A percentile compares a stretch with the other conserved stretches of the same genome.
phyloP scores from a whole-genome alignment of 2,797 vertebrate species.

The Bryconaethiops microstoma region DNA sequence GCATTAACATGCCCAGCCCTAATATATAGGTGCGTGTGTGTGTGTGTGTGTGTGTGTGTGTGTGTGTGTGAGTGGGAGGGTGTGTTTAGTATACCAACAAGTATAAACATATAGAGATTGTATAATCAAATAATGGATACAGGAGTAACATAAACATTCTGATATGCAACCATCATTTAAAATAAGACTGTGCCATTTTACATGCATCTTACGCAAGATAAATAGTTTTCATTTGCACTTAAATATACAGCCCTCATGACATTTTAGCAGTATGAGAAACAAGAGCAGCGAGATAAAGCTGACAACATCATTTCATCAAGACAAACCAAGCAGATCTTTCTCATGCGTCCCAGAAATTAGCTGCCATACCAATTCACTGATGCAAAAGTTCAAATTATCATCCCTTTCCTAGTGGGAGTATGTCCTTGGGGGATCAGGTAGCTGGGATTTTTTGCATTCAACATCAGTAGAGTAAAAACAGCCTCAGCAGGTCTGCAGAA shows the following conservation, averaged over 20 bases:
- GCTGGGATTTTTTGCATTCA: constrained; percentile 44
- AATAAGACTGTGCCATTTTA: no score
- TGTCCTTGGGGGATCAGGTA: constrained; percentile 45
- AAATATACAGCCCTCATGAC: not conserved
- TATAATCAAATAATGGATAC: not conserved
- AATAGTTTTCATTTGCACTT: not conserved
- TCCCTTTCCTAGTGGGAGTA: constrained; percentile 26
- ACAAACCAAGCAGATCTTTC: not conserved
- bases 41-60: no score
- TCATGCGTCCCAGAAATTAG: constrained; percentile 43
- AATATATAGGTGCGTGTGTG: no score
- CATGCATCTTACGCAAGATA: not conserved
- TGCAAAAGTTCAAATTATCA: constrained; percentile 27
- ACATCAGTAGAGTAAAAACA: not conserved
- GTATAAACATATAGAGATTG: not conserved
- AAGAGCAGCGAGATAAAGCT: not conserved
- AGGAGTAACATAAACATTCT: not conserved
- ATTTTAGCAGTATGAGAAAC: not conserved
- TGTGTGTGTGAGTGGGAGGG: no score
- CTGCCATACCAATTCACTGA: constrained; percentile 40
- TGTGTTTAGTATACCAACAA: not conserved
- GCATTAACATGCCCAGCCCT: no score
- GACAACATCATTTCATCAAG: not conserved
- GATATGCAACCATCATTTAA: no score
- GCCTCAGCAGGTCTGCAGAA: not conserved